Evolutionary conservation across 2,797 vertebrate genomes (phyloP).

Genomic region (Channallabes apus): DNA sequence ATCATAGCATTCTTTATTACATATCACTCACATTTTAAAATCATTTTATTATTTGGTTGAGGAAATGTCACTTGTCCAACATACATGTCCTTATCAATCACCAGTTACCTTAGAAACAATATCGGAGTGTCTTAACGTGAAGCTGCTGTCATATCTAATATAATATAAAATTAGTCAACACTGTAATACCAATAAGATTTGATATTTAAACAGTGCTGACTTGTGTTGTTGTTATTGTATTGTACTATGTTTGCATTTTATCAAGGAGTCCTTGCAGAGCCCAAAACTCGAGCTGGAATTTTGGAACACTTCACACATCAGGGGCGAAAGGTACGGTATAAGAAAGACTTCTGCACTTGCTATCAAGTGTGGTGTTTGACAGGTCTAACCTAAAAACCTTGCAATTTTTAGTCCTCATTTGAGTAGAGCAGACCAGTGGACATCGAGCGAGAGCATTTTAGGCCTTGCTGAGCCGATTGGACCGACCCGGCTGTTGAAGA

Average conservation of each 20-base stretch:
- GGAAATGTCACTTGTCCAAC: not conserved
- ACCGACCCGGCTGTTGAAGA: constrained; percentile 63
- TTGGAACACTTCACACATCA: constrained; percentile 67
- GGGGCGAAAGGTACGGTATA: constrained; percentile 48
- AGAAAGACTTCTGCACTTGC: not conserved
- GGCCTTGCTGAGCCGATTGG: constrained; percentile 59
- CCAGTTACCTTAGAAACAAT: not conserved
- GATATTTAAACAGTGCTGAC: not conserved
- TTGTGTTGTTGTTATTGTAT: too few relatives aligned
- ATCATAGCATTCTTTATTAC: not conserved
- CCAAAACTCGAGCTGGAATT: constrained; percentile 69
- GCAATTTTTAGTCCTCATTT: not conserved
- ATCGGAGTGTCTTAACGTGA: not conserved
- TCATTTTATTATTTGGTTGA: not conserved
- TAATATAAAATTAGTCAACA: not conserved
- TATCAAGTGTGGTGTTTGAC: not conserved
- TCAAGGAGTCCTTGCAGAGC: constrained; percentile 65
- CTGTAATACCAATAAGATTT: not conserved
- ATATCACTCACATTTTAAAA: not conserved
- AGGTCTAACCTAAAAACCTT: not conserved
- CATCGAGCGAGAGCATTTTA: constrained; percentile 74
- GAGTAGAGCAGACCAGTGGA: constrained; percentile 58
- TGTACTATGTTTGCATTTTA: not conserved
- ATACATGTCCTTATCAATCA: too few relatives aligned
- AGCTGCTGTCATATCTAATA: not conserved